Percentiles rank a stretch among this genome's conserved stretches.
phyloP scores from a whole-genome alignment of 2,113 vertebrate species.

The Urocynchramus pylzowi region DNA sequence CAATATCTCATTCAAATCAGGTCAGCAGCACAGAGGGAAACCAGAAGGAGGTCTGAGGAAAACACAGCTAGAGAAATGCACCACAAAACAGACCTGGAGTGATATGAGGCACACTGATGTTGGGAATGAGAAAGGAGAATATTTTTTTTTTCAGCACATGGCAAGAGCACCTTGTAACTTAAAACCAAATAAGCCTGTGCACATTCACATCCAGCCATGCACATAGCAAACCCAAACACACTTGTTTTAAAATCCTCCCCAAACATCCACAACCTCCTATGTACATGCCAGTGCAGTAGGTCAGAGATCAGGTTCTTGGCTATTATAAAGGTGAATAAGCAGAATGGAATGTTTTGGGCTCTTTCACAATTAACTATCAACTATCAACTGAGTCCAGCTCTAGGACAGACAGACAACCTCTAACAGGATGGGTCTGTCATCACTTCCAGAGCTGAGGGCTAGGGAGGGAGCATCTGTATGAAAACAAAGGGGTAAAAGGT shows the following conservation, averaged over 20 bases:
- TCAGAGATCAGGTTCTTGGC: background rate
- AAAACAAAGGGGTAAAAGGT: background rate
- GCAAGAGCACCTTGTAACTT: background rate
- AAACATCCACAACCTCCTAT: background rate
- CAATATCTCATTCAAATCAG: constrained; percentile 61
- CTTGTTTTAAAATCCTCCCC: background rate
- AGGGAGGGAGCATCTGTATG: background rate
- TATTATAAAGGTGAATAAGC: constrained; percentile 17
- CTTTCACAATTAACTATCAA: constrained; percentile 1
- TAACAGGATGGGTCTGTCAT: background rate
- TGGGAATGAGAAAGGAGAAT: background rate
- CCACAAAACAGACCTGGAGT: background rate
- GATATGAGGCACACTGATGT: background rate
- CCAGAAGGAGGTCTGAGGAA: background rate
- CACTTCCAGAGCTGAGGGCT: constrained; percentile 10
- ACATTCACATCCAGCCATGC: background rate
- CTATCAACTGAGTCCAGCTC: background rate
- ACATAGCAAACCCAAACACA: background rate
- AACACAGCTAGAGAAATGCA: background rate
- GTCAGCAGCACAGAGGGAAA: constrained; percentile 44
- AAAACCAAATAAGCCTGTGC: background rate
- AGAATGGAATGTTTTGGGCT: constrained; percentile 27
- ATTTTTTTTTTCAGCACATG: background rate
- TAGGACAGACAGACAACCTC: constrained; percentile 2
- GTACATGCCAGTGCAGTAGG: background rate